Percentiles rank a stretch among this genome's conserved stretches.
Evolutionary conservation across 2,888 invertebrate genomes (phyloP).

Genomic region (Mactromeris polynyma): DNA sequence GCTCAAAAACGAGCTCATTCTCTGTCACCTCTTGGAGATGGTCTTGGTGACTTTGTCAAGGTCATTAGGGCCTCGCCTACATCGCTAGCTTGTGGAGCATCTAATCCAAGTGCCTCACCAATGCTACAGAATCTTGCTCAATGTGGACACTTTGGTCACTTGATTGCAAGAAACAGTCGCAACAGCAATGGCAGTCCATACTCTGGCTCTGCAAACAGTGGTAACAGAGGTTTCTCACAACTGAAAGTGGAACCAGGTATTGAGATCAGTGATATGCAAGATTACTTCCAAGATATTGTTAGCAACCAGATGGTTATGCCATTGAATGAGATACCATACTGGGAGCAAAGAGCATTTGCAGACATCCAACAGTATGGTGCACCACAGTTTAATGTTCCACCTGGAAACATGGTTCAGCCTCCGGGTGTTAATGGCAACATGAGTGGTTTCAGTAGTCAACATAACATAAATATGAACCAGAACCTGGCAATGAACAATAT

Average conservation of each 20-base stretch:
- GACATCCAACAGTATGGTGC: slow-evolving; percentile 73
- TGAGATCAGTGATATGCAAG: slow-evolving; percentile 74
- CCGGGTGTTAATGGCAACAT: slow-evolving; percentile 65
- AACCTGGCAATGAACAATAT: slow-evolving; percentile 51
- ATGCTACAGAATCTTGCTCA: slow-evolving; percentile 75
- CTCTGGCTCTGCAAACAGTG: slow-evolving; percentile 82
- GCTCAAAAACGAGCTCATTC: slow-evolving; percentile 83
- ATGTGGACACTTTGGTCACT: slow-evolving; percentile 85
- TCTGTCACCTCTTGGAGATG: slow-evolving; percentile 84
- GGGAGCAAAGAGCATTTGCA: slow-evolving; percentile 78
- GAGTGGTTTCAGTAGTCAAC: slow-evolving; percentile 56
- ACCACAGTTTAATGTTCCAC: slow-evolving; percentile 65
- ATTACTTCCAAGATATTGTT: slow-evolving; percentile 79
- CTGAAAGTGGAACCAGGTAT: slow-evolving; percentile 77
- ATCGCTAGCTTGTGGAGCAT: slow-evolving; percentile 84
- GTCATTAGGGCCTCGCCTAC: slow-evolving; percentile 88
- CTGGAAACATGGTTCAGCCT: slow-evolving; percentile 68
- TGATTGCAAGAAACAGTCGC: slow-evolving; percentile 81
- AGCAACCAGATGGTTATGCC: slow-evolving; percentile 83
- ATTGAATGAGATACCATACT: slow-evolving; percentile 81
- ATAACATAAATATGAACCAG: slow-evolving; percentile 52
- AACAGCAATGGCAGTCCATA: slow-evolving; percentile 83
- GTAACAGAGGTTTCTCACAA: slow-evolving; percentile 71
- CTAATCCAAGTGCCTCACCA: slow-evolving; percentile 81
- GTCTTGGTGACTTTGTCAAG: slow-evolving; percentile 85